Conservation (phyloP, 2,113 vertebrate species). For the Gorsachius goisagi region DNA sequence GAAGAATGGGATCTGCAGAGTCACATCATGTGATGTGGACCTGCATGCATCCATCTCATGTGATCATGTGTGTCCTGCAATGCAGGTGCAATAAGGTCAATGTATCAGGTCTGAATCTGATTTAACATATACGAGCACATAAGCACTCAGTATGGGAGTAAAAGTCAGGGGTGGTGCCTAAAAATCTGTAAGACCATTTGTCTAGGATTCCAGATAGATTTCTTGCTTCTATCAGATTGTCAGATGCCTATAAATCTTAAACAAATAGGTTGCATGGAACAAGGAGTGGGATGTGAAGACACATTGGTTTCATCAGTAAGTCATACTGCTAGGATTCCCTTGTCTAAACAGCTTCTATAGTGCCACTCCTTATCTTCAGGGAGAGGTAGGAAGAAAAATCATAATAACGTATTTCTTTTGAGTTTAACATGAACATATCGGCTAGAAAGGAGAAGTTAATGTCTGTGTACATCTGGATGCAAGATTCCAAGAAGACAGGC, state of each 20-base stretch:
- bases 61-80: not conserved
- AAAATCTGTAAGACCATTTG: not conserved
- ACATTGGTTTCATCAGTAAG: not conserved
- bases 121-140: accelerated
- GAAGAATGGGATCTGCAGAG: not conserved
- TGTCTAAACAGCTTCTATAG: not conserved
- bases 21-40: too few relatives aligned
- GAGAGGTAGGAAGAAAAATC: not conserved
- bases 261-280: not conserved
- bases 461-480: not conserved
- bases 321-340: not conserved
- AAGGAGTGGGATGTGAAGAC: not conserved
- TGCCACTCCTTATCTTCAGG: not conserved
- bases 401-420: not conserved
- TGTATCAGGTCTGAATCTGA: not conserved
- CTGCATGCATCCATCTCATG: not conserved
- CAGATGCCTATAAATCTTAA: not conserved
- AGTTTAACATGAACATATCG: not conserved
- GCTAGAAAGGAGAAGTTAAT: not conserved
- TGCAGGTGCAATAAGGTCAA: not conserved
- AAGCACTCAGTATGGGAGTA: not conserved
- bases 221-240: not conserved
- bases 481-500: not conserved
- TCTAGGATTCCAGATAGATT: not conserved
- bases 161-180: not conserved